Base-by-base conservation (phyloP, 2,113 vertebrate genomes). In the Rostratula benghalensis region DNA sequence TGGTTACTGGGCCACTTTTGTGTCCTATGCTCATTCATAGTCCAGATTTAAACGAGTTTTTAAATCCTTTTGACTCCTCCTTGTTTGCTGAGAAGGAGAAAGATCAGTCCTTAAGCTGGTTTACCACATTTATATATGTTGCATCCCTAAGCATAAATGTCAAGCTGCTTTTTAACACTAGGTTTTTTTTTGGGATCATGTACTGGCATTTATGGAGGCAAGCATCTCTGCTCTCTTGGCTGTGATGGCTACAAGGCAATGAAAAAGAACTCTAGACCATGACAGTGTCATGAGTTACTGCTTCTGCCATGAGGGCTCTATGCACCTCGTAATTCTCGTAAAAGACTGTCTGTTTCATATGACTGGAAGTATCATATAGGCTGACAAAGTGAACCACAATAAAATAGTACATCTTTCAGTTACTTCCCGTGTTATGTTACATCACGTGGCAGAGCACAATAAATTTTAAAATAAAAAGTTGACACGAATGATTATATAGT, bases 341-440 rank as follows among this genome's bases (percentile, higher is more conserved):
- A 85, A 89, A 84, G 25, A 19, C 64, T 89, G 30, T 54, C 86
- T 89, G 30, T 82, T 76, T 87, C 0, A 0, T 75, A 8, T 24
- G 61, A 75, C 45, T 73, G 41, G 53, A 82, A 79, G 65, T 33
- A 76, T 84, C 85, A 75, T 13, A 83, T 6, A 57, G 33, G 59
- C 41, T 95, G 91, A 84, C 37, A 87, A 82, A 84, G 70, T n/a
- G 74, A 78, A 61, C 70, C 46, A 41, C 53, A 85, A 71, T 89
- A 92, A 91, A 95, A 79, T 7, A 67, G 75, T 43, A 57, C 80
- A 56, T 92, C 74, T 79, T 94, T 80, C 96, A 89, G 33, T 71
- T 89, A 35, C 45, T 61, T 82, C 43, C 67, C 1, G 1, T 0
- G 1, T 76, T 89, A 54, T 9, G 20, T 78, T 93, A 68, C n/a